Evolutionary conservation across 2,797 vertebrate genomes (phyloP), one percentile per base, ranked within the genome.

Genomic region (Oreortyx pictus): DNA sequence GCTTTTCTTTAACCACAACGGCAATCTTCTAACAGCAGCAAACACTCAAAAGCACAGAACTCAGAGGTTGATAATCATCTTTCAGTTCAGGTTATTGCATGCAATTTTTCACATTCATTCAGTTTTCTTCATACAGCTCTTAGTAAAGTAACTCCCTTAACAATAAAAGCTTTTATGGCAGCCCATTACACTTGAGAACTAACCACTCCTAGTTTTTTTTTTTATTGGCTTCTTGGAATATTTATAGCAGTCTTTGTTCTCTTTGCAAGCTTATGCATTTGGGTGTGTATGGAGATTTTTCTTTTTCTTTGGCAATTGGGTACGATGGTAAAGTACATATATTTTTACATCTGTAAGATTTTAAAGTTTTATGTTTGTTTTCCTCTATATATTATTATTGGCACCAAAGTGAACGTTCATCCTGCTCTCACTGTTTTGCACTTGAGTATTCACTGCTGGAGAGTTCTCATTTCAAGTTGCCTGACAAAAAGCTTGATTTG

Each of bases 131-230:
- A 92, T 97, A 94, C 83, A 90, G 96, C 97, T 97, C 96, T 97
- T 97, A 97, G 97, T 97, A 97, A 98, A 97, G 97, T 97, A 97
- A 98, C 97, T 97, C 97, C 96, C 89, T 96, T 95, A 97, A 98
- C 98, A 98, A 98, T 98, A 97, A 98, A 98, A 97, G 96, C 97
- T 98, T 98, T 98, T 97, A 98, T 97, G 91, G 97, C 83, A 95
- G 90, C 94, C 97, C 97, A 97, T 98, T 98, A 97, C 97, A 92
- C 85, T 92, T 93, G 92, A 97, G 95, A 97, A 97, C 96, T 97
- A 97, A 97, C 97, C 97, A 97, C 97, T 98, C 96, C 97, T 96
- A 95, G 84, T 93, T 97, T 97, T 94, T 94, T 97, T 97, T 94
- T 97, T 98, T 97, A 97, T 95, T 97, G 97, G 96, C 93, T 97